Conservation (phyloP, 2,113 vertebrate genomes). For the Struthidea cinerea region DNA sequence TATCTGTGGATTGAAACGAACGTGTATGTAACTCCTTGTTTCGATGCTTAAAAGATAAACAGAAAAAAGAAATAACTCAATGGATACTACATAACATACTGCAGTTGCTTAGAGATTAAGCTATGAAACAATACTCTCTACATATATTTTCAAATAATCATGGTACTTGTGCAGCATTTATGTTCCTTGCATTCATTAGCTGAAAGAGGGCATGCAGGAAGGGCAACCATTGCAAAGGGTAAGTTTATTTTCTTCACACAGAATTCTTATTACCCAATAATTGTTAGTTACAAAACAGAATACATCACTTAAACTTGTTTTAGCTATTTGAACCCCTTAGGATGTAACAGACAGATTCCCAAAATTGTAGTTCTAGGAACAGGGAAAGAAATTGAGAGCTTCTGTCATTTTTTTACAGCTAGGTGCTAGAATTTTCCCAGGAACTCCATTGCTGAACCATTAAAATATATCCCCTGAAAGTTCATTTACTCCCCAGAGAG, state of each 20-base stretch:
- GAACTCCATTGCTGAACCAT: neutral
- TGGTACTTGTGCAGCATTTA: neutral
- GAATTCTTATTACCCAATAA: neutral
- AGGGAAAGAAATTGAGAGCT: neutral
- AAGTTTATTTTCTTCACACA: neutral
- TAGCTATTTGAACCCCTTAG: neutral
- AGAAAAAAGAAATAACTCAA: neutral
- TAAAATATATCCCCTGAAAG: neutral
- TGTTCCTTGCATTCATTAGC: neutral
- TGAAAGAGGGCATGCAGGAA: neutral
- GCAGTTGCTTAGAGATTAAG: neutral
- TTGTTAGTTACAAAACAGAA: neutral
- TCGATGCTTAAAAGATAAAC: neutral
- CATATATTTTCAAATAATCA: neutral
- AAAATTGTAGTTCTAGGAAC: neutral
- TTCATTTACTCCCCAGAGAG: neutral
- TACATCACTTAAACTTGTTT: neutral
- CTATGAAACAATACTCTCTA: neutral
- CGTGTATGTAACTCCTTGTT: neutral
- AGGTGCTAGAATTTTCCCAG: neutral
- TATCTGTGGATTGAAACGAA: neutral
- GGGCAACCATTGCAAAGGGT: neutral
- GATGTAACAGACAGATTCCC: neutral
- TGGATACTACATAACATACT: neutral
- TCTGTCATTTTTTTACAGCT: neutral